Evolutionary conservation across 2,113 vertebrate genomes (phyloP).

Genomic region (Phylloscopus whistleri): DNA sequence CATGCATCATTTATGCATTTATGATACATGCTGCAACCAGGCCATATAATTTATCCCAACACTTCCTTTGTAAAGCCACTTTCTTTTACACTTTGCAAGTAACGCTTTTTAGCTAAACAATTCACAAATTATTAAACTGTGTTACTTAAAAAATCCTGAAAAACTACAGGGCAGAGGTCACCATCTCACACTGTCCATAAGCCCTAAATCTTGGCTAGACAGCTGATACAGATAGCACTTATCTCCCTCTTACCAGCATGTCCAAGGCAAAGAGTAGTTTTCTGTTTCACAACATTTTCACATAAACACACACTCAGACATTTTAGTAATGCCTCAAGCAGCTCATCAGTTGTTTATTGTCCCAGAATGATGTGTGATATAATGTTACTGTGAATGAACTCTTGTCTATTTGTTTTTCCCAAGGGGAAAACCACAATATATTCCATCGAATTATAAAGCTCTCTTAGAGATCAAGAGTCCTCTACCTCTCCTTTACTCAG

Average conservation of each 20-base stretch:
- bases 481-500: not conserved
- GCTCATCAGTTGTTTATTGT: not conserved
- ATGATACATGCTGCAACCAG: accelerated
- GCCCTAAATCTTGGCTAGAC: not conserved
- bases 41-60: not conserved
- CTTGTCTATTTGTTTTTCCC: not conserved
- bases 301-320: not conserved
- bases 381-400: not conserved
- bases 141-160: not conserved
- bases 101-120: not conserved
- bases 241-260: not conserved
- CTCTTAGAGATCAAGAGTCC: not conserved
- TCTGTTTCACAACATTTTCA: not conserved
- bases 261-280: not conserved
- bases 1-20: not conserved
- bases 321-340: not conserved
- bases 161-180: not conserved
- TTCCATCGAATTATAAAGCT: not conserved
- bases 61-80: not conserved
- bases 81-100: not conserved
- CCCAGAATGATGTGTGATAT: accelerated
- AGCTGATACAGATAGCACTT: not conserved
- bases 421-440: not conserved
- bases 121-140: not conserved
- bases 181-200: not conserved